phyloP scores from a whole-genome alignment of 2,888 invertebrate genomes.

The Nudaria mundana region DNA sequence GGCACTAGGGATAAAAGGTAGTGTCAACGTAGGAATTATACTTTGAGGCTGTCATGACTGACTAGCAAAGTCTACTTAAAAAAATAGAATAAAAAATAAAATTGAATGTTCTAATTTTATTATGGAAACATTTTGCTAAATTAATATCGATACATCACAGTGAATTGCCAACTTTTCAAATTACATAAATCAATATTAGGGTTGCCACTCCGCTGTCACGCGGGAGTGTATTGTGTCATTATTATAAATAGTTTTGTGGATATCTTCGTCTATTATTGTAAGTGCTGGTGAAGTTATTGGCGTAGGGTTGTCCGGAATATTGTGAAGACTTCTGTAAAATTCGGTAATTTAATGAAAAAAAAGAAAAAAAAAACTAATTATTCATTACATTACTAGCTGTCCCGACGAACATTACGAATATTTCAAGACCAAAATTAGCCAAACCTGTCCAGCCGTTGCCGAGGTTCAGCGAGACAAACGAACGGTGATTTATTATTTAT shows the following conservation, averaged over 20 bases:
- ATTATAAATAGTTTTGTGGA: constrained; percentile 9
- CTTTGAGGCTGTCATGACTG: too few relatives aligned
- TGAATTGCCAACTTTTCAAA: background rate
- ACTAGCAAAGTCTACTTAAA: too few relatives aligned
- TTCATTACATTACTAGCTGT: too few relatives aligned
- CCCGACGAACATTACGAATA: background rate
- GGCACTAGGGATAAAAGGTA: too few relatives aligned
- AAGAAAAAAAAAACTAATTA: too few relatives aligned
- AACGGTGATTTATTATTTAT: too few relatives aligned
- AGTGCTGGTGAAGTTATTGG: constrained; percentile 5
- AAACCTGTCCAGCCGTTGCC: too few relatives aligned
- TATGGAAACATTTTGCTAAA: background rate
- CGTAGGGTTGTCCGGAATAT: constrained; percentile 18
- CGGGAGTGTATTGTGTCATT: constrained; percentile 3
- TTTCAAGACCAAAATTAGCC: background rate
- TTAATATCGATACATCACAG: background rate
- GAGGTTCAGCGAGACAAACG: too few relatives aligned
- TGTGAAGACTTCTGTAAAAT: background rate
- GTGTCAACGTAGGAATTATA: too few relatives aligned
- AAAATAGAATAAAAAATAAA: too few relatives aligned
- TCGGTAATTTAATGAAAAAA: too few relatives aligned
- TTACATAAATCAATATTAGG: constrained; percentile 5
- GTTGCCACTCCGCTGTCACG: constrained; percentile 3
- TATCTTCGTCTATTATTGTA: constrained; percentile 7
- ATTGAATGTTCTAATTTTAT: constrained; percentile 14